Percentiles rank a stretch among this genome's conserved stretches.
These are phyloP conservation scores for Sternotherus odoratus DNA, from an alignment of 2,797 vertebrate genomes.

Conservation along the genomic window DNA sequence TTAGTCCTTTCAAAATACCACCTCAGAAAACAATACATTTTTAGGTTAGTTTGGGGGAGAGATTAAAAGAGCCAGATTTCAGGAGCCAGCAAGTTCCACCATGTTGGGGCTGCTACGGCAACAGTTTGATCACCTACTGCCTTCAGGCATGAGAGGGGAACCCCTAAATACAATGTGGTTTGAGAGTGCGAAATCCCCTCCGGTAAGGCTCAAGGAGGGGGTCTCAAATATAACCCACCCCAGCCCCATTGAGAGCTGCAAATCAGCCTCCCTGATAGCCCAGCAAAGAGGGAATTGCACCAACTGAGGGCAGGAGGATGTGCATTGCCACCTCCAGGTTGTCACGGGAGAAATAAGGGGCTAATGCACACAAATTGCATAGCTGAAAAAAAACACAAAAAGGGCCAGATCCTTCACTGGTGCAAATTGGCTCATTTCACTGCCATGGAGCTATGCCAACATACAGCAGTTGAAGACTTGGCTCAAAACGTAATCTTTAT, in stretches of 20 bases:
- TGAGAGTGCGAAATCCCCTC: background rate
- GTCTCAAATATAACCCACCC: background rate
- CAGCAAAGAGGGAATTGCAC: background rate
- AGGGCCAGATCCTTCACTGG: background rate
- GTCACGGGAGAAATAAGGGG: background rate
- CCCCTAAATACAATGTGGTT: background rate
- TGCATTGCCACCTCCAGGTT: background rate
- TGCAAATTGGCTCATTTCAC: background rate
- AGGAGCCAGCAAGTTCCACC: background rate
- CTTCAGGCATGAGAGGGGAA: background rate
- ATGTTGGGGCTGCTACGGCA: background rate
- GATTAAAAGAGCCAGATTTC: background rate
- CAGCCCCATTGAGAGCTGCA: background rate
- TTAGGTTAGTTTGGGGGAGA: background rate
- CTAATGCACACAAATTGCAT: background rate
- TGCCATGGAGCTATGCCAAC: constrained; percentile 7
- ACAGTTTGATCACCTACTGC: background rate
- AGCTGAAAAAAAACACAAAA: background rate
- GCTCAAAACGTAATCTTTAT: background rate
- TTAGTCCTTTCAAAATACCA: background rate
- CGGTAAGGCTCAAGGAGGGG: background rate
- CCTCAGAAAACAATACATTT: background rate
- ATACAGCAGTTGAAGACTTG: constrained; percentile 28
- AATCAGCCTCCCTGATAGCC: background rate
- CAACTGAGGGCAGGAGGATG: background rate